Evolutionary conservation across 2,113 vertebrate species (phyloP), one percentile per base, ranked within the genome.

Genomic region (Syrrhaptes paradoxus): DNA sequence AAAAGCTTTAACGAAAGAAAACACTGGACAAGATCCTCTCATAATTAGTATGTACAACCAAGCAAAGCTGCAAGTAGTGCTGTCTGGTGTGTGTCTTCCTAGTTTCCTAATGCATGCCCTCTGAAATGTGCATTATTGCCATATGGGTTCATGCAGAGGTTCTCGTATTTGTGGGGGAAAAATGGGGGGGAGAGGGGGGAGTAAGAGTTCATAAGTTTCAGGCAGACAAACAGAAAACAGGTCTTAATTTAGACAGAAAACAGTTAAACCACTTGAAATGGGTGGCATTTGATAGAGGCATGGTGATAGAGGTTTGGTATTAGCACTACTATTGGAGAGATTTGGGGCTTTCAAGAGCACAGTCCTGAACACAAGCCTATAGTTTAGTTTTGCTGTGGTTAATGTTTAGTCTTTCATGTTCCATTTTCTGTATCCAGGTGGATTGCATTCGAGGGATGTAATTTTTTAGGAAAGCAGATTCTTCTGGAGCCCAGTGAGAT

Each of bases 391-490:
- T 49, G 48, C 75, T 22, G 0, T 36, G 55, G 26, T 34, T 91
- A 61, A 61, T 10, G 0, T 51, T 25, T 22, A 4, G 29, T 24
- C 22, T 45, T 48, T 31, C 13, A 0, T 1, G 3, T 52, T 77
- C n/a, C 83, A 13, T 75, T 71, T 70, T 72, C 29, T 77, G 11
- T 55, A 22, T 67, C 24, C 70, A 99, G 99, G 81, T 99, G 99
- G 99, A 98, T 98, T 96, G 98, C 96, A 7, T 99, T 98, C 6
- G 98, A 99, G 95, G 98, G 98, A 70, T 95, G 97, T 45, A 97
- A 98, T 94, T 99, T 98, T 90, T 98, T 98, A 71, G 98, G 98
- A 55, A 98, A 97, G 82, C 99, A 99, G 94, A 98, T 98, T 93
- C 97, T 99, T 34, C 96, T 99, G 61, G 84, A 97, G 78, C 94